phyloP scores from a whole-genome alignment of 2,113 vertebrate genomes.

The Corydoras maculifer region DNA sequence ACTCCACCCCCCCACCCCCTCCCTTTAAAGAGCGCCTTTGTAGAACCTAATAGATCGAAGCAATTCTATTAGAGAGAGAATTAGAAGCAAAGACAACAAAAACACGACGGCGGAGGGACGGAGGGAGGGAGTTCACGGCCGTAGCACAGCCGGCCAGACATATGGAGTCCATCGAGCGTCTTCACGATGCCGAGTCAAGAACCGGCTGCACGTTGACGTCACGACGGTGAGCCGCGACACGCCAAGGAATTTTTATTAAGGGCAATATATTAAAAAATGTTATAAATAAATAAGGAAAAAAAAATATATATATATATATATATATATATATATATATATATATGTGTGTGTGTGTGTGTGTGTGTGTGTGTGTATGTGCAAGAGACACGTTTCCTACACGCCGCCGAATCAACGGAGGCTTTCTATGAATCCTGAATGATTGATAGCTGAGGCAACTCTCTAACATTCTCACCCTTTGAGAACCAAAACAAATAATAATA shows the following conservation, averaged over 20 bases:
- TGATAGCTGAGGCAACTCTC: neutral
- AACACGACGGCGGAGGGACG: slow-evolving; percentile 10
- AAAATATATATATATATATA: too few relatives aligned
- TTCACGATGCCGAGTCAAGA: neutral
- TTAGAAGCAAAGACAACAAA: slow-evolving; percentile 23
- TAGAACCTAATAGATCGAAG: slow-evolving; percentile 43
- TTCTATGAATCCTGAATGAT: slow-evolving; percentile 20
- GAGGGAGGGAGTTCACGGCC: slow-evolving; percentile 14
- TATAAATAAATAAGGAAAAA: too few relatives aligned
- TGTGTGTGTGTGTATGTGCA: too few relatives aligned
- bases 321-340: too few relatives aligned
- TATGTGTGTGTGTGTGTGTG: too few relatives aligned
- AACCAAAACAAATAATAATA: neutral
- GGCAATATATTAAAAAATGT: neutral
- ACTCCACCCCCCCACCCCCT: slow-evolving; percentile 24
- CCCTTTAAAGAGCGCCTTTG: slow-evolving; percentile 49
- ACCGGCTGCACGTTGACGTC: slow-evolving; percentile 1
- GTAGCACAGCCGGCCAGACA: slow-evolving; percentile 26
- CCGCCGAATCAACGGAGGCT: neutral
- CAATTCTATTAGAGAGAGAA: slow-evolving; percentile 40
- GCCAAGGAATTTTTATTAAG: neutral
- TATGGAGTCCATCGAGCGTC: slow-evolving; percentile 35
- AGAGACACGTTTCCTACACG: neutral
- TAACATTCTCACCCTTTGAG: neutral
- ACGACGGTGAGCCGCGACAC: neutral